A percentile compares a stretch with the other conserved stretches of the same genome.
These are phyloP conservation scores for Mylabris sibirica DNA, from an alignment of 2,888 invertebrate genomes.

Conservation along the genomic window DNA sequence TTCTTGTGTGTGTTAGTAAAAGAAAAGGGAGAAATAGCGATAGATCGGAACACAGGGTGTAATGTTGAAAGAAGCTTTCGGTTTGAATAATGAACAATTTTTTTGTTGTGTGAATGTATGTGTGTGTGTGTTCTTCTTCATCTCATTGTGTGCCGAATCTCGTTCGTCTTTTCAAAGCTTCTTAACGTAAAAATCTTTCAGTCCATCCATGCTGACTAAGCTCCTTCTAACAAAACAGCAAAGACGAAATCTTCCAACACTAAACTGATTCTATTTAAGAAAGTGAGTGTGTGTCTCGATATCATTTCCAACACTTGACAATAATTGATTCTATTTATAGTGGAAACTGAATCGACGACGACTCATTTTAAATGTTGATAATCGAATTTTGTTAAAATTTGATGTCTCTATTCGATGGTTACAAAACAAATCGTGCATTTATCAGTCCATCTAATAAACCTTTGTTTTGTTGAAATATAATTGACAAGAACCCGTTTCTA, in stretches of 20 bases:
- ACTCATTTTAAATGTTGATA: too few relatives aligned
- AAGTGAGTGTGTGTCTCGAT: background rate
- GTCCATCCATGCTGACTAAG: constrained; percentile 31
- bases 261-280: background rate
- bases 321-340: too few relatives aligned
- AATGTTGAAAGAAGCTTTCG: constrained; percentile 11
- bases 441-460: too few relatives aligned
- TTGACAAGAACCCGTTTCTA: constrained; percentile 21
- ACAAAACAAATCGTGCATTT: too few relatives aligned
- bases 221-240: constrained; percentile 10
- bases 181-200: constrained; percentile 26
- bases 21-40: background rate
- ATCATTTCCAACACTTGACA: background rate
- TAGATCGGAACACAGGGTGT: background rate
- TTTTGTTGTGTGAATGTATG: background rate
- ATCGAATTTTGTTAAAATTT: too few relatives aligned
- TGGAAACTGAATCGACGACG: too few relatives aligned
- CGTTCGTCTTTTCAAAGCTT: constrained; percentile 22
- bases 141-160: background rate
- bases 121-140: too few relatives aligned
- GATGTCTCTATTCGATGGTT: too few relatives aligned
- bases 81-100: constrained; percentile 27
- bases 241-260: background rate
- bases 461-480: constrained; percentile 5
- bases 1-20: background rate